These are phyloP conservation scores for Hetaerina americana DNA, from an alignment of 1,140 invertebrate species.

Conservation along the genomic window DNA sequence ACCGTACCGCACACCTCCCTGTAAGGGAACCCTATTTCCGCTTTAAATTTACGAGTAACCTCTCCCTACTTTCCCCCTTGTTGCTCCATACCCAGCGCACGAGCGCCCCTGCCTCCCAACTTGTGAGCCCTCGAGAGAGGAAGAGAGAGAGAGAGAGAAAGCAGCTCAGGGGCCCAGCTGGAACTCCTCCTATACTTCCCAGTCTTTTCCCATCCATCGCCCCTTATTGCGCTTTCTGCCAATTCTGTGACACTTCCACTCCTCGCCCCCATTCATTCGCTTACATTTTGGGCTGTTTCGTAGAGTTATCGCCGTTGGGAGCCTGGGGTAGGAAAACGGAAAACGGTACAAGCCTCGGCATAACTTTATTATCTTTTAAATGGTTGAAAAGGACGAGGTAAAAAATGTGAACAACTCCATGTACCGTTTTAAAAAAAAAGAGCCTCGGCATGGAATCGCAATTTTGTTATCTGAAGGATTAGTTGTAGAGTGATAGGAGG, in stretches of 20 bases:
- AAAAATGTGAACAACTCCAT: too few species aligned
- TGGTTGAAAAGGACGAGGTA: too few species aligned
- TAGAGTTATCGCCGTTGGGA: too few species aligned
- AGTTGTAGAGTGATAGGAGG: too few species aligned
- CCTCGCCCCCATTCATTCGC: not conserved
- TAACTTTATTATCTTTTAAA: too few species aligned
- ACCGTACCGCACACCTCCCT: not conserved
- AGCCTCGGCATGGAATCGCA: too few species aligned
- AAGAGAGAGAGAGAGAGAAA: conserved; percentile 5
- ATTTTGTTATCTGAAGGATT: too few species aligned
- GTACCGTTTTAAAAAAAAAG: too few species aligned
- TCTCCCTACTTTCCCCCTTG: conserved; percentile 21
- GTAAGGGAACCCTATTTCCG: not conserved
- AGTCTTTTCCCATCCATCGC: not conserved
- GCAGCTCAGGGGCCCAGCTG: conserved; percentile 11
- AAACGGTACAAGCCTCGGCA: too few species aligned
- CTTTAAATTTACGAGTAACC: conserved; percentile 10
- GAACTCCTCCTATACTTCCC: conserved; percentile 5
- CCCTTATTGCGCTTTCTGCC: not conserved
- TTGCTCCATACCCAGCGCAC: conserved; percentile 14
- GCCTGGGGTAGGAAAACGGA: too few species aligned
- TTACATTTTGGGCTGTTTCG: not conserved
- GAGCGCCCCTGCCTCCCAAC: conserved; percentile 18
- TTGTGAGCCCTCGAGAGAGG: conserved; percentile 22
- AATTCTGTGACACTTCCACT: not conserved